Percentiles rank a stretch among this genome's conserved stretches.
Conservation (phyloP, 2,113 vertebrate genomes). For the Phaethon lepturus region DNA sequence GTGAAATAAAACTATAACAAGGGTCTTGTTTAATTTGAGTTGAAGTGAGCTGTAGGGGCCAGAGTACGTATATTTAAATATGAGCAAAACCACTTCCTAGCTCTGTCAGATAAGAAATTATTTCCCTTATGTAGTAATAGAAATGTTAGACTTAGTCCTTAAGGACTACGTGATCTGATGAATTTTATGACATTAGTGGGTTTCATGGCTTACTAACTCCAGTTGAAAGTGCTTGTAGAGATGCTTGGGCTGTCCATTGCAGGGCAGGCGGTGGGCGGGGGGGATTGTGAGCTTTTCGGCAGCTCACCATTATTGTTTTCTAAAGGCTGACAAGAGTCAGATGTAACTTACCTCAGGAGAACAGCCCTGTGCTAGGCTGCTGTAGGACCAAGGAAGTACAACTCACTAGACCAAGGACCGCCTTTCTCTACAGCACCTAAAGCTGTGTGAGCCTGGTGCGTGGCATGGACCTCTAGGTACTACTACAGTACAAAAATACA, state of each 20-base stretch:
- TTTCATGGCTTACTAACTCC: not conserved
- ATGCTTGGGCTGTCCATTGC: not conserved
- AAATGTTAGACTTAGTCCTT: not conserved
- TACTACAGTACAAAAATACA: not conserved
- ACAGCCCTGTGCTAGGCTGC: not conserved
- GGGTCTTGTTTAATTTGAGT: not conserved
- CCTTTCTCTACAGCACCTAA: not conserved
- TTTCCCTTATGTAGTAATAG: not conserved
- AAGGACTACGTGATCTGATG: not conserved
- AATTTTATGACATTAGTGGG: not conserved
- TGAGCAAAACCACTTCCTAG: not conserved
- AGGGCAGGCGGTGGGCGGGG: not conserved
- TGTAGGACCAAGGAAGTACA: not conserved
- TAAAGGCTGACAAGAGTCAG: not conserved
- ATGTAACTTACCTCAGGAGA: not conserved
- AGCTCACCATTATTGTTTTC: not conserved
- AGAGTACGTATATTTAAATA: not conserved
- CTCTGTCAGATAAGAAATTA: not conserved
- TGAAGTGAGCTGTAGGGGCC: not conserved
- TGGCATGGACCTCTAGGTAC: not conserved
- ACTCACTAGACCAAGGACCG: not conserved
- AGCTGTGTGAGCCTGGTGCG: not conserved
- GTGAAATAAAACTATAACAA: not conserved
- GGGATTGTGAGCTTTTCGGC: accelerated
- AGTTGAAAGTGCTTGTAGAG: not conserved